These are phyloP conservation scores for Athene noctua DNA, from an alignment of 2,113 vertebrate genomes.

Conservation along the genomic window DNA sequence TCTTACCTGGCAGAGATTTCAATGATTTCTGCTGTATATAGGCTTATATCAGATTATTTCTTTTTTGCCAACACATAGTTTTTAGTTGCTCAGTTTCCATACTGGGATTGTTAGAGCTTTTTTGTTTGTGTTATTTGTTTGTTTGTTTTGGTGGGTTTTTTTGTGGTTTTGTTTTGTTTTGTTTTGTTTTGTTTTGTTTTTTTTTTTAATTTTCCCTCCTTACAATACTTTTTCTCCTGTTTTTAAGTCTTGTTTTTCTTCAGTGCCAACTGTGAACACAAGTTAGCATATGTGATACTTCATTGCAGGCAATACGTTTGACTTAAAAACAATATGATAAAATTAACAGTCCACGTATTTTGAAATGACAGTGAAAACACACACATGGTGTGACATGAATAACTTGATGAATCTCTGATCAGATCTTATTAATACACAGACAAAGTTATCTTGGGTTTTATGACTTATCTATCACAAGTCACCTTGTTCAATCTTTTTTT, in stretches of 20 bases:
- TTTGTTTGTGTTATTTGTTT: not conserved
- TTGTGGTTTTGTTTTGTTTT: not conserved
- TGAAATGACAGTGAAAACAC: not conserved
- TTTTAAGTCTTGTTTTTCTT: not conserved
- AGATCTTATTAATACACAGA: not conserved
- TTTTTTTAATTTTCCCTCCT: not conserved
- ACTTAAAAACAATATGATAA: not conserved
- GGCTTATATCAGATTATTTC: not conserved
- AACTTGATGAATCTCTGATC: not conserved
- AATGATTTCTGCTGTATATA: constrained; percentile 1
- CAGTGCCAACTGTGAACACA: not conserved
- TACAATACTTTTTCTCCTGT: not conserved
- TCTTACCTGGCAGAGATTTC: not conserved
- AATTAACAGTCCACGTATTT: not conserved
- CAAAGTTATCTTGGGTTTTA: not conserved
- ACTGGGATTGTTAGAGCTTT: not conserved
- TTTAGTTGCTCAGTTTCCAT: not conserved
- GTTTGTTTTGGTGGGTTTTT: not conserved
- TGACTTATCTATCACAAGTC: not conserved
- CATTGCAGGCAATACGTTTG: not conserved
- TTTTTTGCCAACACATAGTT: not conserved
- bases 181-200: not conserved
- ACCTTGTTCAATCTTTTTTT: not conserved
- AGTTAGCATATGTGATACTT: not conserved
- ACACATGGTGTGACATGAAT: not conserved